Base-by-base conservation (phyloP, 2,888 invertebrate genomes). In the Hipparchia sbordonii region DNA sequence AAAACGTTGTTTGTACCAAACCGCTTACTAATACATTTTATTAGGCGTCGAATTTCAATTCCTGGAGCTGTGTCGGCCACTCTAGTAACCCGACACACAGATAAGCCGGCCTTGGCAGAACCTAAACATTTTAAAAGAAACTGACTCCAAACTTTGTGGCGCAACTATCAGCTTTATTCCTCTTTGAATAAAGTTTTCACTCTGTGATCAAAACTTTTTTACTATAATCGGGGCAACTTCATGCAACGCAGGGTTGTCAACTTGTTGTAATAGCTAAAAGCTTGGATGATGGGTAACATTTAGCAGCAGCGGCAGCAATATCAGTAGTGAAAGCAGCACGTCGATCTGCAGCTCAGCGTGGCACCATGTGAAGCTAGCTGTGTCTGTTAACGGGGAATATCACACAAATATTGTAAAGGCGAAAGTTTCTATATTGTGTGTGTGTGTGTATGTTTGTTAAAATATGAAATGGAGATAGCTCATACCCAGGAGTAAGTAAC, bases 41-140 rank as follows among this genome's bases (percentile, higher is more conserved):
- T 72, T 70, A 72, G 78, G 79, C 79, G 75, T 77, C 82, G 78
- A 74, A 79, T 82, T 80, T 77, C 79, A 77, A 82, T 82, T 82
- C 82, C 82, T 79, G 79, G 80, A 79, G 82, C 82, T 84, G 83
- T 83, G 85, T 84, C 90, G 88, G 88, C 85, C 82, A 80, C 85
- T 89, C 84, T 89, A 82, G 90, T 87, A 91, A 92, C 88, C 84
- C 77, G 82, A 91, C 81, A 86, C 88, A 81, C 76, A 85, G 89
- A 90, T 90, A 90, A 89, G 83, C 77, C 77, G 83, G 82, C 89
- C 90, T 89, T 89, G 90, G 86, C 84, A 80, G 82, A 84, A 79
- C 80, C 78, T 80, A 78, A 77, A 74, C 74, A 77, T 69, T 70
- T 72, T 56, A 71, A 75, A 76, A 80, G 76, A 67, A 70, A 76